Evolutionary conservation across 2,797 vertebrate genomes (phyloP).

Genomic region (Eptatretus atami): DNA sequence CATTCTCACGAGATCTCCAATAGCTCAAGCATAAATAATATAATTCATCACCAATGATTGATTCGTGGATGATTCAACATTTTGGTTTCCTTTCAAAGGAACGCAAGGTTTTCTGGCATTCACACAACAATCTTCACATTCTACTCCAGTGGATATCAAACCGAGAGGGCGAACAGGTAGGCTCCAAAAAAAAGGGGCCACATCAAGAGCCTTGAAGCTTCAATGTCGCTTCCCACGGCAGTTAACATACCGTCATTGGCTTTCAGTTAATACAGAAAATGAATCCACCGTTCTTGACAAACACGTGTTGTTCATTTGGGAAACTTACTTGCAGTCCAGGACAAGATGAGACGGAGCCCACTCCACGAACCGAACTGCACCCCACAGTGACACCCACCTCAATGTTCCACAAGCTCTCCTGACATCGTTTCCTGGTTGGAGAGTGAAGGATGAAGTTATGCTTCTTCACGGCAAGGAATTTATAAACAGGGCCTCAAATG

Average conservation of each 20-base stretch:
- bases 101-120: too few species aligned
- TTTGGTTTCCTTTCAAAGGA: too few species aligned
- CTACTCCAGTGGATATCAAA: too few species aligned
- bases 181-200: too few species aligned
- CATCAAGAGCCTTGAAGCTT: neutral
- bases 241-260: too few species aligned
- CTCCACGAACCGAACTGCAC: slow-evolving; percentile 50
- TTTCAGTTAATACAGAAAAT: slow-evolving; percentile 7
- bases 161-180: too few species aligned
- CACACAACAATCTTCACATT: too few species aligned
- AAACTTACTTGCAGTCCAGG: slow-evolving; percentile 63
- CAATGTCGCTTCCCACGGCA: neutral
- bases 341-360: slow-evolving; percentile 37
- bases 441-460: neutral
- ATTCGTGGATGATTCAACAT: too few species aligned
- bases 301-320: too few species aligned
- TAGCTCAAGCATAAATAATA: too few species aligned
- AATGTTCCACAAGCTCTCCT: slow-evolving; percentile 19
- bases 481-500: neutral
- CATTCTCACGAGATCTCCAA: too few species aligned
- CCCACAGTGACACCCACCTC: slow-evolving; percentile 58
- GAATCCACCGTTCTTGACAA: neutral
- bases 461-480: neutral
- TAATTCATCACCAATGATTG: too few species aligned
- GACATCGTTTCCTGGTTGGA: neutral